phyloP scores from a whole-genome alignment of 2,113 vertebrate species.

The Formicarius rufipectus region DNA sequence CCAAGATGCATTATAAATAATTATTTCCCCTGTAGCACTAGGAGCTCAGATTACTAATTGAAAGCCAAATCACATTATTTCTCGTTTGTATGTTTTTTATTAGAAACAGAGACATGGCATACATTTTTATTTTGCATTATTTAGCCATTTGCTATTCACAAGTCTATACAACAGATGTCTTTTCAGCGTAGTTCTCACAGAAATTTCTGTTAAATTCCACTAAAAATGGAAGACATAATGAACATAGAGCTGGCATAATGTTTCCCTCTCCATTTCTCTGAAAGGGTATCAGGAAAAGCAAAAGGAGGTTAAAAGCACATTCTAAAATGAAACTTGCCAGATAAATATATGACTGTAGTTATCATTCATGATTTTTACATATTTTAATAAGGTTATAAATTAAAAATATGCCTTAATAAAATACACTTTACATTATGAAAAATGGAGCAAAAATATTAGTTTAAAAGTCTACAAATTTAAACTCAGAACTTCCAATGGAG shows the following conservation, averaged over 20 bases:
- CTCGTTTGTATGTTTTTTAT: neutral
- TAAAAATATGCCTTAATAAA: neutral
- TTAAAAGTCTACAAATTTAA: neutral
- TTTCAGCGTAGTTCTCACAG: neutral
- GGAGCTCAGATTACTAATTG: neutral
- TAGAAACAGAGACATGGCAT: neutral
- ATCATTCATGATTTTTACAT: neutral
- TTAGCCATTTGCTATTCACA: neutral
- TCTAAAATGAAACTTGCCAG: neutral
- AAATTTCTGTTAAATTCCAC: neutral
- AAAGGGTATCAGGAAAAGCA: neutral
- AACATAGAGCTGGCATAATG: neutral
- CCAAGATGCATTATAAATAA: neutral
- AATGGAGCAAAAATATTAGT: neutral
- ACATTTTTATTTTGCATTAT: neutral
- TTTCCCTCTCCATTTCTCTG: neutral
- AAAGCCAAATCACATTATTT: neutral
- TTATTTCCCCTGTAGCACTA: neutral
- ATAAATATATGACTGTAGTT: neutral
- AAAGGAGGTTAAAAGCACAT: rapidly evolving
- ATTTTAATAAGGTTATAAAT: neutral
- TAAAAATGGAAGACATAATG: neutral
- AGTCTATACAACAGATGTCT: neutral
- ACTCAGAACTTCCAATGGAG: neutral
- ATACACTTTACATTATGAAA: neutral